Percentiles rank a stretch among this genome's conserved stretches.
phyloP scores from a whole-genome alignment of 2,888 invertebrate species.

The Belgica antarctica region DNA sequence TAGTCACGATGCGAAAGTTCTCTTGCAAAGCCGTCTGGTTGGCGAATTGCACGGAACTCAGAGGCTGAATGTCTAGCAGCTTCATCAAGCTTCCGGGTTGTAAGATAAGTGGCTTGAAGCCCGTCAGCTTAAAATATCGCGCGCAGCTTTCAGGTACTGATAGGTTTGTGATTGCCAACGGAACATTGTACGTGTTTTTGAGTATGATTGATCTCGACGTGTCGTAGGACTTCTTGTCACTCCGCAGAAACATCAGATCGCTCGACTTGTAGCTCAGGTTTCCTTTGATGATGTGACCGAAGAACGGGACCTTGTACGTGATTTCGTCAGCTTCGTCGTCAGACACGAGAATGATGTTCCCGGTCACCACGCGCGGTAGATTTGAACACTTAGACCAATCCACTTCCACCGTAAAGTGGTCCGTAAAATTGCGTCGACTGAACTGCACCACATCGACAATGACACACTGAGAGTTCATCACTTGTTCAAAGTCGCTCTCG shows the following conservation, averaged over 20 bases:
- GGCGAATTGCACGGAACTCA: not conserved
- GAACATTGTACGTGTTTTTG: conserved; percentile 70
- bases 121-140: conserved; percentile 62
- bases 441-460: conserved; percentile 38
- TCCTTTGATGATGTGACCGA: conserved; percentile 25
- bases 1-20: conserved; percentile 55
- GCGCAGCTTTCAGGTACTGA: conserved; percentile 63
- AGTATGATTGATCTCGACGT: conserved; percentile 61
- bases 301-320: conserved; percentile 31
- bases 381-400: conserved; percentile 45
- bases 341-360: conserved; percentile 38
- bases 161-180: conserved; percentile 71
- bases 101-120: conserved; percentile 47
- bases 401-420: conserved; percentile 38
- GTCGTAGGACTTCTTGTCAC: conserved; percentile 48
- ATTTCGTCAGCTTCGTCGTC: conserved; percentile 30
- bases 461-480: conserved; percentile 26
- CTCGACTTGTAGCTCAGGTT: conserved; percentile 16
- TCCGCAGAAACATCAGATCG: conserved; percentile 31
- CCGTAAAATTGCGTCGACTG: conserved; percentile 22
- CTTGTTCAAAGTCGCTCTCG: conserved; percentile 39
- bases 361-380: conserved; percentile 34
- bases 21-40: conserved; percentile 22
- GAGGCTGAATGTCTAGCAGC: conserved; percentile 49
- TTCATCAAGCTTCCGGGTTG: conserved; percentile 49